Base-by-base conservation (phyloP, 2,888 invertebrate species). In the Oxytorus armatus region DNA sequence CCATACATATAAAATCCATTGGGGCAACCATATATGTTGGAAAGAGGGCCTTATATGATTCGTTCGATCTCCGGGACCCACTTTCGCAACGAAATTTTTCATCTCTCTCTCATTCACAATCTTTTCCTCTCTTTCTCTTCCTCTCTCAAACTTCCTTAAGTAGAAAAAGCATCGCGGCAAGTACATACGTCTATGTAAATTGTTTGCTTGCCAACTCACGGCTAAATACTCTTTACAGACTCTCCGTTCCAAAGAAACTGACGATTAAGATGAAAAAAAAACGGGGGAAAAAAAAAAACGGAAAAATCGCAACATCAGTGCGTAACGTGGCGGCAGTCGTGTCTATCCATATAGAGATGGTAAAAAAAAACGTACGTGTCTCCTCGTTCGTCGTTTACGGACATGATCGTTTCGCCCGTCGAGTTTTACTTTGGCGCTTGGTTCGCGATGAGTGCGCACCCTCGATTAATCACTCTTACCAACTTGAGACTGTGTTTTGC, bases 101-200 rank as follows among this genome's bases (percentile, higher is more conserved):
- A 33, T 72, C 53, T 39, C 18, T 42, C 8, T 11, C 8, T 18
- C 59, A n/a, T n/a, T 29, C 33, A 10, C n/a, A n/a, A 49, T 66
- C 36, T 47, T 49, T 44, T 51, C 55, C 36, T n/a, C 18, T n/a
- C 14, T 42, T 25, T n/a, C 8, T 36, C 10, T 44, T 44, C 61
- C 29, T 36, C 55, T 49, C 23, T 49, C 65, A 36, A 25, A 57
- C 63, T 65, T 18, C 81, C 65, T 74, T 59, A 75, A 75, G 14
- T 23, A 66, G 77, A 51, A 81, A 81, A 82, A 82, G 51, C 57
- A 39, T 59, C 65, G 70, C 68, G 77, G 81, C 83, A 83, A 82
- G 85, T 84, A 85, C 85, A 84, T 83, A 84, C 84, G 77, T 85
- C 82, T 81, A 86, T 85, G 85, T 85, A 86, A 87, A 87, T 84